Evolutionary conservation across 2,888 invertebrate species (phyloP).

Genomic region (Chalcosyrphus nemorum): DNA sequence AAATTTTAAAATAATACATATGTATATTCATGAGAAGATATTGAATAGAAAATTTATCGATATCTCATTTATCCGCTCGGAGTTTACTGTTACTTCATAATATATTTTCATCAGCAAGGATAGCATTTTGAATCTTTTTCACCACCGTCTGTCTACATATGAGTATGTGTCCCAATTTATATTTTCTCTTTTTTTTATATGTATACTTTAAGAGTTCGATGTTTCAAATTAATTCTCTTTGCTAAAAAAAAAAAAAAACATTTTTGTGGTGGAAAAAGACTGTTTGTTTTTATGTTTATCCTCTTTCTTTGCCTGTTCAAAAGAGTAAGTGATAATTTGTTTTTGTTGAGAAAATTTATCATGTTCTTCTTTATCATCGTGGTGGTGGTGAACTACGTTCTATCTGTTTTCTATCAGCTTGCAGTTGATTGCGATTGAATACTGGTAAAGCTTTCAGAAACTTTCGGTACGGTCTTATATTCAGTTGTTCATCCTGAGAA

Average conservation of each 20-base stretch:
- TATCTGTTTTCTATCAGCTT: constrained; percentile 43
- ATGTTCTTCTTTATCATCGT: constrained; percentile 42
- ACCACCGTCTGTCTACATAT: no score
- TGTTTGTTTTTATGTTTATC: constrained; percentile 26
- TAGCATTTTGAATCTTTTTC: neutral
- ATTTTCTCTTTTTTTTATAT: constrained; percentile 5
- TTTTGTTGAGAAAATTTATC: constrained; percentile 58
- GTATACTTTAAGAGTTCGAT: constrained; percentile 22
- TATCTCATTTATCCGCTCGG: no score
- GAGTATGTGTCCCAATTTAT: neutral
- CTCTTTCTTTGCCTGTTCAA: constrained; percentile 9
- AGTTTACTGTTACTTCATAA: no score
- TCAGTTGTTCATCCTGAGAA: constrained; percentile 63
- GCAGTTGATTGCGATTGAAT: constrained; percentile 60
- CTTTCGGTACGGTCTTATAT: constrained; percentile 72
- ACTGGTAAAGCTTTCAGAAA: constrained; percentile 68
- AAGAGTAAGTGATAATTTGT: constrained; percentile 60
- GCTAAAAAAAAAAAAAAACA: neutral
- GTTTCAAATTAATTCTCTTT: constrained; percentile 9
- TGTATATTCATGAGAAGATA: no score
- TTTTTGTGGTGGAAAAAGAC: constrained; percentile 12
- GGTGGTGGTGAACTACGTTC: constrained; percentile 61
- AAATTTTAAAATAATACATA: no score
- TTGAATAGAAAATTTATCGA: no score
- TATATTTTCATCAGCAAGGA: no score